phyloP scores from a whole-genome alignment of 2,797 vertebrate genomes.

The Macroramphosus scolopax region DNA sequence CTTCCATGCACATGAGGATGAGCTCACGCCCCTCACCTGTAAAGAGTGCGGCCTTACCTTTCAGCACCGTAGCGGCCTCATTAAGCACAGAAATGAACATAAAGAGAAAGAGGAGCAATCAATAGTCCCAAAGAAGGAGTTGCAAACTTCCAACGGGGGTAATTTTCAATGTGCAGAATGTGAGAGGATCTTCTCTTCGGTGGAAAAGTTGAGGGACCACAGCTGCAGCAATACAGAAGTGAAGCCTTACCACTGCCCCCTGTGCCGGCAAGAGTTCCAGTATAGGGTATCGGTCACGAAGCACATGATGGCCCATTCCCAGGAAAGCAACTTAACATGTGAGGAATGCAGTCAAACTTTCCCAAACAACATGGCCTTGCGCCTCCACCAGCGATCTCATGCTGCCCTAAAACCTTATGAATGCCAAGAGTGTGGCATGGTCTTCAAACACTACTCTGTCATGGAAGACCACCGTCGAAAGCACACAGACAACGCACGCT shows the following conservation, averaged over 20 bases:
- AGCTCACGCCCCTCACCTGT: slow-evolving; percentile 78
- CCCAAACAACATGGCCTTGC: slow-evolving; percentile 57
- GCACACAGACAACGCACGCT: slow-evolving; percentile 61
- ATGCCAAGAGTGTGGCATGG: slow-evolving; percentile 80
- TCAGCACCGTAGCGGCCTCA: slow-evolving; percentile 80
- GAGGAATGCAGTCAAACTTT: slow-evolving; percentile 78
- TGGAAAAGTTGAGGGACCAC: slow-evolving; percentile 69
- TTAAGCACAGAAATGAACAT: slow-evolving; percentile 80
- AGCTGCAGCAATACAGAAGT: slow-evolving; percentile 66
- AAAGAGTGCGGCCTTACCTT: slow-evolving; percentile 82
- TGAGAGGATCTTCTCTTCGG: slow-evolving; percentile 58
- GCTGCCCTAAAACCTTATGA: slow-evolving; percentile 77
- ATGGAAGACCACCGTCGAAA: slow-evolving; percentile 82
- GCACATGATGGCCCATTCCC: slow-evolving; percentile 80
- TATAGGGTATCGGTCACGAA: slow-evolving; percentile 75
- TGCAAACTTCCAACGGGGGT: slow-evolving; percentile 21
- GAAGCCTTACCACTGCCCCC: slow-evolving; percentile 80
- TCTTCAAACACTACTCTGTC: slow-evolving; percentile 78
- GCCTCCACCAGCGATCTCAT: slow-evolving; percentile 77
- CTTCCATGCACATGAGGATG: slow-evolving; percentile 78
- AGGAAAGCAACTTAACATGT: slow-evolving; percentile 70
- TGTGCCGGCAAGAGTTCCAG: slow-evolving; percentile 82
- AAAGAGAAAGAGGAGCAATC: slow-evolving; percentile 58
- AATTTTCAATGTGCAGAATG: slow-evolving; percentile 72
- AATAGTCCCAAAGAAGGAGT: slow-evolving; percentile 43